Conservation (phyloP, 2,797 vertebrate genomes). For the Xerus rutilus region DNA sequence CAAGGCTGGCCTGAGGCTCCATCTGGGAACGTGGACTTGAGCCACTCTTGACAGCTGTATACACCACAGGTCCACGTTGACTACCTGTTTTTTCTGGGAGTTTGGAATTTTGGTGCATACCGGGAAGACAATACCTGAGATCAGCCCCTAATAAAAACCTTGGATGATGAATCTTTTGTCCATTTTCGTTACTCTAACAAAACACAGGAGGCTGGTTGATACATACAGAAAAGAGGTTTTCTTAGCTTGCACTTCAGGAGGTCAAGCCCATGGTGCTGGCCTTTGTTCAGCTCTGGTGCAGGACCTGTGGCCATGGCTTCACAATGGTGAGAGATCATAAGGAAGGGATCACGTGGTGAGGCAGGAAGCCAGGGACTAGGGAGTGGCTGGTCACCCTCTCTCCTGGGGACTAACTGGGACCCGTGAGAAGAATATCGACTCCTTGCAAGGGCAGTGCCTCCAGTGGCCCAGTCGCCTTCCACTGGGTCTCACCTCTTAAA, state of each 20-base stretch:
- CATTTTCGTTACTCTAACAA: background rate
- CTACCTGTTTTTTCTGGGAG: background rate
- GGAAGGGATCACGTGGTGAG: background rate
- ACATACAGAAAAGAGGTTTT: background rate
- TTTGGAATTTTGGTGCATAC: background rate
- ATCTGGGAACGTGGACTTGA: background rate
- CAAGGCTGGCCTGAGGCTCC: background rate
- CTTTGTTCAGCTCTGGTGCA: background rate
- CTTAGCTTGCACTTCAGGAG: background rate
- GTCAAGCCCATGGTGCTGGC: background rate
- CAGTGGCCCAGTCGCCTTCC: background rate
- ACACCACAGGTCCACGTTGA: background rate
- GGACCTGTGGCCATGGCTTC: background rate
- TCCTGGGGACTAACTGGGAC: background rate
- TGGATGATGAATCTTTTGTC: background rate
- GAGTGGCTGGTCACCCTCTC: background rate
- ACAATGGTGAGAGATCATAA: background rate
- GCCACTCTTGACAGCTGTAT: too few relatives aligned
- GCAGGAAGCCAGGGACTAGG: background rate
- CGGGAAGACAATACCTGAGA: accelerated
- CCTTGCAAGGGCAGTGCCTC: background rate
- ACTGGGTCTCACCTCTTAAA: too few relatives aligned
- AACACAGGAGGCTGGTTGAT: background rate
- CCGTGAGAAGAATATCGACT: background rate
- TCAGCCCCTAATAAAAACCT: background rate